Conservation (phyloP, 2,113 vertebrate genomes). For the Mandrillus leucophaeus region DNA sequence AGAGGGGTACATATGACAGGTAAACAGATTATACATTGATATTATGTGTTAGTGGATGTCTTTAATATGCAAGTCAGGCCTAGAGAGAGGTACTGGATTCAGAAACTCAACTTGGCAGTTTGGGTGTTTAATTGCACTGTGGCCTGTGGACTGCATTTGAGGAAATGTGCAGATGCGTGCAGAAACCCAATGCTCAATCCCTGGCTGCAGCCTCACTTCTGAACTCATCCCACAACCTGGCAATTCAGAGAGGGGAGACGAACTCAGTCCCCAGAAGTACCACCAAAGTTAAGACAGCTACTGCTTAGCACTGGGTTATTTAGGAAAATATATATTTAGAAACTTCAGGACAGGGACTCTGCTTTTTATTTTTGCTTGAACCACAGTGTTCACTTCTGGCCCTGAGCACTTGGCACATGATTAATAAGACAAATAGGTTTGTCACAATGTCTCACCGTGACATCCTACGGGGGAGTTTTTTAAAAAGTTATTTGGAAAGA, state of each 20-base stretch:
- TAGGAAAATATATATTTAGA: not conserved
- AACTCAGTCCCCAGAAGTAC: not conserved
- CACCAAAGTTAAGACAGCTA: not conserved
- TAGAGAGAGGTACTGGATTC: constrained; percentile 67
- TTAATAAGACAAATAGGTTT: not conserved
- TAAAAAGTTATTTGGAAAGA: not conserved
- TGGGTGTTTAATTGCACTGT: constrained; percentile 77
- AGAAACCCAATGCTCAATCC: constrained; percentile 72
- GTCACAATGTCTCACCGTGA: not conserved
- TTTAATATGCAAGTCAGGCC: constrained; percentile 84
- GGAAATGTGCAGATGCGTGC: constrained; percentile 70
- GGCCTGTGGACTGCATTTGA: constrained; percentile 68
- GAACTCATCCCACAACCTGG: constrained; percentile 59
- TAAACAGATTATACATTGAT: constrained; percentile 51
- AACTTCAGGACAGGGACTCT: not conserved
- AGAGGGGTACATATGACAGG: not conserved
- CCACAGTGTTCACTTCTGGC: not conserved
- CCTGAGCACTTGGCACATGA: not conserved
- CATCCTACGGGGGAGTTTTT: not conserved
- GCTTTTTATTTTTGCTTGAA: not conserved
- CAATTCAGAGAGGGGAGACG: constrained; percentile 35
- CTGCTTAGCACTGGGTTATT: not conserved
- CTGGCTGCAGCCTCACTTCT: constrained; percentile 69
- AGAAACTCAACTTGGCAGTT: constrained; percentile 77
- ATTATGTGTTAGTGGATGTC: constrained; percentile 11